These are phyloP conservation scores for Anguilla anguilla DNA, from an alignment of 2,797 vertebrate species.

Conservation along the genomic window DNA sequence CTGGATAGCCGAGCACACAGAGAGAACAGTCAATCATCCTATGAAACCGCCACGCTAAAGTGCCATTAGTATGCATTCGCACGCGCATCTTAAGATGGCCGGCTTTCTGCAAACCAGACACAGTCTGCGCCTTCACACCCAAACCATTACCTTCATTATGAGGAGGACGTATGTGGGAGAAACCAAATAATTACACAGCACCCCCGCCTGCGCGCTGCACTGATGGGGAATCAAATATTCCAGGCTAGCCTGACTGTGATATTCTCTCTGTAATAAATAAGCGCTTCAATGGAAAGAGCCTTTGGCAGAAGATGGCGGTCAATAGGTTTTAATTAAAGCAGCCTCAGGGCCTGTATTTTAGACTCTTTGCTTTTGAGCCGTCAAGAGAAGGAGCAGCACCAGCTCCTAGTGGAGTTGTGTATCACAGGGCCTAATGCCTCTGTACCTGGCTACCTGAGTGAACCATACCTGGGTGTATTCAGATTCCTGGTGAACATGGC, in stretches of 20 bases:
- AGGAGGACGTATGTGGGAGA: background rate
- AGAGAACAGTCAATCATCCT: background rate
- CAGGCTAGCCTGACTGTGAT: background rate
- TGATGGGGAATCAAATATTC: background rate
- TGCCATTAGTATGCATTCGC: background rate
- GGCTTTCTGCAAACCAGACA: background rate
- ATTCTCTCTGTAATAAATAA: conserved; percentile 15
- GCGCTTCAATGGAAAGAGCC: conserved; percentile 15
- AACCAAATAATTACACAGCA: background rate
- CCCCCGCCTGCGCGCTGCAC: background rate
- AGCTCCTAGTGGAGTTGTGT: background rate
- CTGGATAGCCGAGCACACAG: background rate
- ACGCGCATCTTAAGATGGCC: background rate
- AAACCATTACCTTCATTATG: background rate
- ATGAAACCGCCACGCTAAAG: background rate
- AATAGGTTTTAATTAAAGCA: conserved; percentile 21
- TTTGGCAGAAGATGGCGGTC: conserved; percentile 27
- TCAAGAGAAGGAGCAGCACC: background rate
- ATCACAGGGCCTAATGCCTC: background rate
- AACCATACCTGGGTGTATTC: conserved; percentile 23
- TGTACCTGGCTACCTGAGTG: background rate
- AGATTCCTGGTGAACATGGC: background rate
- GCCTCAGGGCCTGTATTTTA: conserved; percentile 2
- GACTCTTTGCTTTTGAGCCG: background rate
- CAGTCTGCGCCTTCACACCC: background rate